These are phyloP conservation scores for Drosophila micromelanica DNA, from an alignment of 1,140 invertebrate species.

Conservation along the genomic window DNA sequence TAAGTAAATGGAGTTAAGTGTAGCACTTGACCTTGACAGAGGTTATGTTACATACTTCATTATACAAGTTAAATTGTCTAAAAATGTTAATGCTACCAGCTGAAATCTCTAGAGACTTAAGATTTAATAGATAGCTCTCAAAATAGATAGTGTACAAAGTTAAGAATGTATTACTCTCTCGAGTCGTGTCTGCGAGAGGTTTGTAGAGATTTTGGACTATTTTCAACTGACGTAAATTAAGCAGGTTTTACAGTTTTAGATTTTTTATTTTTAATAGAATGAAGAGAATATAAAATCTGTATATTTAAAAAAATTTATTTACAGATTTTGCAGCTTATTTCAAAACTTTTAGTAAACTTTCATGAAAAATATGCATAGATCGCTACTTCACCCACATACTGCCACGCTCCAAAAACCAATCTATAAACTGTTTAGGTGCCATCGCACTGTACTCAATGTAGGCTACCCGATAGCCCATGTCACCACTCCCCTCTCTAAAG, in stretches of 20 bases:
- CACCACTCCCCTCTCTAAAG: neutral
- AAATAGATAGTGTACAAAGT: no score
- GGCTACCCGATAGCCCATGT: neutral
- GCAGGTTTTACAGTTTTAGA: no score
- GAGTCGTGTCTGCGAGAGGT: no score
- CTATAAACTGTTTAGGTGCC: slow-evolving; percentile 12
- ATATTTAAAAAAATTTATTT: no score
- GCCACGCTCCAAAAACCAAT: slow-evolving; percentile 18
- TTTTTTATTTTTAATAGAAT: no score
- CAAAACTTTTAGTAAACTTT: neutral
- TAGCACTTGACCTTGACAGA: slow-evolving; percentile 35
- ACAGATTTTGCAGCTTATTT: no score
- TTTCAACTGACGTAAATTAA: no score
- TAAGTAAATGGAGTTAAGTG: slow-evolving; percentile 21
- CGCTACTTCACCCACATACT: no score
- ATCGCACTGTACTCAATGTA: slow-evolving; percentile 9
- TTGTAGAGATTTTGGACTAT: no score
- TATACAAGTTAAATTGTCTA: neutral
- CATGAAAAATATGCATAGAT: slow-evolving; percentile 2
- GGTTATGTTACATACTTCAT: slow-evolving; percentile 13
- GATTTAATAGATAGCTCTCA: neutral
- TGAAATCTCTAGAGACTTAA: neutral
- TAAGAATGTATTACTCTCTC: no score
- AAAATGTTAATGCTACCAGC: slow-evolving; percentile 6
- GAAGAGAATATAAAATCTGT: no score